Conservation (phyloP, 2,888 invertebrate species). For the Cataglyphis cursor region DNA sequence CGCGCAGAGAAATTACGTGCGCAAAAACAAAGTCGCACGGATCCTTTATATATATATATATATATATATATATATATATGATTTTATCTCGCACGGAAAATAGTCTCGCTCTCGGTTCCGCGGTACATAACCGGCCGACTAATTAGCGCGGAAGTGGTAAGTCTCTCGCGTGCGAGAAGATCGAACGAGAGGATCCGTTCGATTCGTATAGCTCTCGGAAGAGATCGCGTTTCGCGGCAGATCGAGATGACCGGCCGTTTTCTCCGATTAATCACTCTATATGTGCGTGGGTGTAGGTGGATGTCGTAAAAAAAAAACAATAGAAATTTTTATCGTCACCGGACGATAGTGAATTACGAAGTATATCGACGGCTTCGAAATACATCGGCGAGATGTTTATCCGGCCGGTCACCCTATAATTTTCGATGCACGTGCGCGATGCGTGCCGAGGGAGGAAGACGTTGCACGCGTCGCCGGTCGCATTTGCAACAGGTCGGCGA, state of each 20-base stretch:
- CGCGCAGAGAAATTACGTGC: slow-evolving; percentile 1
- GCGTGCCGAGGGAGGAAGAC: slow-evolving; percentile 28
- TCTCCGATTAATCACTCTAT: not conserved
- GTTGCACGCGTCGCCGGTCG: slow-evolving; percentile 49
- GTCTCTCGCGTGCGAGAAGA: not conserved
- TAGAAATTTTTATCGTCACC: not conserved
- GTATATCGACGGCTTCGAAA: not conserved
- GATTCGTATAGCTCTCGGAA: not conserved
- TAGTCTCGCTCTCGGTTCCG: not conserved
- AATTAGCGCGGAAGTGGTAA: slow-evolving; percentile 16
- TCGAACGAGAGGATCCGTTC: not conserved
- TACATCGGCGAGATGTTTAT: slow-evolving; percentile 20
- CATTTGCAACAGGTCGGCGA: slow-evolving; percentile 53
- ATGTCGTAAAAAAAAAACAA: slow-evolving; percentile 11
- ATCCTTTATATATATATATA: not conserved
- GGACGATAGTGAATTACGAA: not conserved
- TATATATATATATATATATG: not conserved
- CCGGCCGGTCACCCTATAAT: not conserved
- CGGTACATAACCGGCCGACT: not conserved
- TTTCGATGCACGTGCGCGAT: slow-evolving; percentile 9
- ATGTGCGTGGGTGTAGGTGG: too few species aligned
- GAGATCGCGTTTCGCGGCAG: not conserved
- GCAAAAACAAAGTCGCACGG: slow-evolving; percentile 19
- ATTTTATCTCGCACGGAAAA: slow-evolving; percentile 17
- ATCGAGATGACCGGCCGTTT: not conserved